These are phyloP conservation scores for Cotesia vestalis DNA, from an alignment of 1,140 invertebrate species.

Conservation along the genomic window DNA sequence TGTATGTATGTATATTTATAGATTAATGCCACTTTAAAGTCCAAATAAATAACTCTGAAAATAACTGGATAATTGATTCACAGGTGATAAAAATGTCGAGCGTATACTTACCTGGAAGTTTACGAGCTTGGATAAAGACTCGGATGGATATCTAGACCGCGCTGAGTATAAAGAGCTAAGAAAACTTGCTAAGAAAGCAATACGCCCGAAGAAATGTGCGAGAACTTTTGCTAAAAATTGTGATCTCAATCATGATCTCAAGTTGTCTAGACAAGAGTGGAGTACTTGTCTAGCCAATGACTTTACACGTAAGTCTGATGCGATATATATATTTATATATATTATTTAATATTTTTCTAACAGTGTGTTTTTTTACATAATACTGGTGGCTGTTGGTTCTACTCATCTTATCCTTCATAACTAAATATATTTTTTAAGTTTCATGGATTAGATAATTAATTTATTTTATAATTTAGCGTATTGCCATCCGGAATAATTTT, in stretches of 20 bases:
- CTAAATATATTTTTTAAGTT: no score
- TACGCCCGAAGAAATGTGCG: constrained; percentile 88
- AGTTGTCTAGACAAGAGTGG: constrained; percentile 84
- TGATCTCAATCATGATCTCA: constrained; percentile 81
- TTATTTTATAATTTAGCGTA: no score
- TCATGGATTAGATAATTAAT: no score
- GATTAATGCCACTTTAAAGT: constrained; percentile 2
- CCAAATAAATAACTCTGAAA: constrained; percentile 2
- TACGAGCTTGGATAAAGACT: constrained; percentile 78
- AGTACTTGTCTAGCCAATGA: constrained; percentile 79
- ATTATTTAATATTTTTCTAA: constrained; percentile 15
- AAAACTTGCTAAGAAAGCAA: constrained; percentile 83
- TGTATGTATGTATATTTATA: neutral
- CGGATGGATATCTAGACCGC: constrained; percentile 77
- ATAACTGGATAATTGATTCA: constrained; percentile 24
- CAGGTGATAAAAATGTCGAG: constrained; percentile 60
- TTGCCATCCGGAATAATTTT: no score
- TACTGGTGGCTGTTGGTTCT: no score
- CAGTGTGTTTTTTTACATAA: neutral
- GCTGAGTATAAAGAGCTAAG: constrained; percentile 83
- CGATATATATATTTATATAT: constrained; percentile 9
- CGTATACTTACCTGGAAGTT: constrained; percentile 89
- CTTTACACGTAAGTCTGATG: constrained; percentile 65
- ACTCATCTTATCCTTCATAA: no score
- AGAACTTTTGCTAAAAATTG: constrained; percentile 87